Evolutionary conservation across 1,140 invertebrate genomes (phyloP).

Genomic region (Euglossa dilemma): DNA sequence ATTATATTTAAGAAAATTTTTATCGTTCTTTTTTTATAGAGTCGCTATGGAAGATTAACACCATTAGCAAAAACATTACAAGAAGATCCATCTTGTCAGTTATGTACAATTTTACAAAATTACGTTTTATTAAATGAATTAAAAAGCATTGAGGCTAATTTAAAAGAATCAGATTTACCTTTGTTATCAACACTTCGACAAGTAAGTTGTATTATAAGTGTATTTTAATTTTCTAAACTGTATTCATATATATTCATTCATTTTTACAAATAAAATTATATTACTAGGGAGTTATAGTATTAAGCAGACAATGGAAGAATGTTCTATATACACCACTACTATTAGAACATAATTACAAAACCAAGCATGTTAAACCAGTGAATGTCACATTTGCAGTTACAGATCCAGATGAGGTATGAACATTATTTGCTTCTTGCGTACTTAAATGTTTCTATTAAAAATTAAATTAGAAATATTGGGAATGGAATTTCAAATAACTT

Average conservation of each 20-base stretch:
- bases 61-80: conserved; percentile 94
- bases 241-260: conserved; percentile 13
- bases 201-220: conserved; percentile 79
- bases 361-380: conserved; percentile 90
- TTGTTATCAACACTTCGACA: conserved; percentile 94
- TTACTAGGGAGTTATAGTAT: conserved; percentile 91
- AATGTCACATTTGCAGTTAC: conserved; percentile 95
- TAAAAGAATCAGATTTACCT: conserved; percentile 92
- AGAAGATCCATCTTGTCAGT: conserved; percentile 97
- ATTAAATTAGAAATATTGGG: background rate
- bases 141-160: conserved; percentile 90
- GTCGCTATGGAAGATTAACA: conserved; percentile 94
- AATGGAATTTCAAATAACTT: conserved; percentile 18
- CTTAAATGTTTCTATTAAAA: background rate
- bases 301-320: conserved; percentile 98
- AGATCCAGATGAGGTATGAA: conserved; percentile 88
- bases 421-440: conserved; percentile 10
- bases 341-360: conserved; percentile 94
- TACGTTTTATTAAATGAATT: conserved; percentile 91
- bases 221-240: background rate
- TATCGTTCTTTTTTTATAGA: conserved; percentile 83
- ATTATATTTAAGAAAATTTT: conserved; percentile 23
- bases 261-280: conserved; percentile 24
- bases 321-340: conserved; percentile 96
- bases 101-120: conserved; percentile 94